Evolutionary conservation across 2,888 invertebrate genomes (phyloP).

Genomic region (Cantharis rustica): DNA sequence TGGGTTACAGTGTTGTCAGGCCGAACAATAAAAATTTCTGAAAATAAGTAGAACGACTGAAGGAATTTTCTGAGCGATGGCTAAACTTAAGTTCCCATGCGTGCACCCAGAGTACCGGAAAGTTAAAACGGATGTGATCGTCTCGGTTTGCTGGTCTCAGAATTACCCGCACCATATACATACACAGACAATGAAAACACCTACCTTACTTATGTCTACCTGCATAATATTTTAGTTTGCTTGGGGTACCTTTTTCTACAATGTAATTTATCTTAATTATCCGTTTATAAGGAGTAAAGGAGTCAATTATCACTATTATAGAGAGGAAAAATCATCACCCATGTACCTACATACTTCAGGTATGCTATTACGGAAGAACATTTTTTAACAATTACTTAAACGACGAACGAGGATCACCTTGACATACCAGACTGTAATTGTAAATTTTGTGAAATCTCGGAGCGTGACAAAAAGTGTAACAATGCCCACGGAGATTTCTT

Average conservation of each 20-base stretch:
- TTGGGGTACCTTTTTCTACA: background rate
- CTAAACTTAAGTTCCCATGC: constrained; percentile 34
- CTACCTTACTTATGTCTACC: constrained; percentile 26
- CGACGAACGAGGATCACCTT: background rate
- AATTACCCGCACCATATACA: constrained; percentile 25
- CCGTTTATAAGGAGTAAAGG: background rate
- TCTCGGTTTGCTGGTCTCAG: constrained; percentile 44
- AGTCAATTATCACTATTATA: background rate
- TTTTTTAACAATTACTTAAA: background rate
- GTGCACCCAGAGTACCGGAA: constrained; percentile 45
- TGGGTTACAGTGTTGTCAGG: background rate
- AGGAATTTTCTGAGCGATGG: background rate
- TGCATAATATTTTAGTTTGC: constrained; percentile 9
- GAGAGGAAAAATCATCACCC: background rate
- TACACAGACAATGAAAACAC: constrained; percentile 33
- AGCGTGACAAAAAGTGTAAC: constrained; percentile 18
- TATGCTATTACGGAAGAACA: background rate
- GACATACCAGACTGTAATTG: background rate
- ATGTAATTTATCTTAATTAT: background rate
- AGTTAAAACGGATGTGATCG: constrained; percentile 50
- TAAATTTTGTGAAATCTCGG: constrained; percentile 4
- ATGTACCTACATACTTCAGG: background rate
- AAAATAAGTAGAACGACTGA: background rate
- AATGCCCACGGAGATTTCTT: constrained; percentile 15
- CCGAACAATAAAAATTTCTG: background rate